Base-by-base conservation (phyloP, 2,113 vertebrate genomes). In the Todiramphus chloris region DNA sequence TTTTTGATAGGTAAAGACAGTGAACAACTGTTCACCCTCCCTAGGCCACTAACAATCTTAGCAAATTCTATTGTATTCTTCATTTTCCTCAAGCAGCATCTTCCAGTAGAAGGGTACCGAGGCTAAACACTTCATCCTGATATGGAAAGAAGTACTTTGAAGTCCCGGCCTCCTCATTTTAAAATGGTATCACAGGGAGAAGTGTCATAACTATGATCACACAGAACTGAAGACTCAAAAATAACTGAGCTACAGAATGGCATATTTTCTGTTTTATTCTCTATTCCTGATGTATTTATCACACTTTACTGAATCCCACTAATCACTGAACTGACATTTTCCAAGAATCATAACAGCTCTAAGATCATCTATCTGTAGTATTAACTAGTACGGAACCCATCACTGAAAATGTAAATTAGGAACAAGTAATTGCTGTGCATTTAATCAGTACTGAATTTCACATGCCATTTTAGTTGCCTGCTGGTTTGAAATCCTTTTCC, bases 241-340 rank as follows among this genome's bases (percentile, higher is more conserved):
- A 1, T 78, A 90, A 76, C 39, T 51, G 79, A 92, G 56, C 58
- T 87, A 81, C 1, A 94, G 64, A 92, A 78, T 33, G 43, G 19
- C 66, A 89, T 59, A 56, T 75, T 94, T 94, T 92, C 48, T 75
- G 73, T 18, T 92, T 84, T 90, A 69, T 77, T 95, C 83, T 74
- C 80, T 74, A 78, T 35, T 91, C 89, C 93, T 94, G 41, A 51
- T 92, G 68, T 87, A 84, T 78, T 89, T 80, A 95, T 78, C 80
- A 95, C 56, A 84, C 73, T 81, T 90, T 77, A 51, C 68, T 91
- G 91, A 96, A 95, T 93, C 66, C 39, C 66, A 72, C 78, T 85
- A 95, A 76, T 81, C 73, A 95, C 1, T 68, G 55, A 96, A 67
- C 64, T 89, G 93, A 91, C 80, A 84, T 92, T 95, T 94, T 89